Base-by-base conservation (phyloP, 1,140 invertebrate species). In the Drosophila erecta region DNA sequence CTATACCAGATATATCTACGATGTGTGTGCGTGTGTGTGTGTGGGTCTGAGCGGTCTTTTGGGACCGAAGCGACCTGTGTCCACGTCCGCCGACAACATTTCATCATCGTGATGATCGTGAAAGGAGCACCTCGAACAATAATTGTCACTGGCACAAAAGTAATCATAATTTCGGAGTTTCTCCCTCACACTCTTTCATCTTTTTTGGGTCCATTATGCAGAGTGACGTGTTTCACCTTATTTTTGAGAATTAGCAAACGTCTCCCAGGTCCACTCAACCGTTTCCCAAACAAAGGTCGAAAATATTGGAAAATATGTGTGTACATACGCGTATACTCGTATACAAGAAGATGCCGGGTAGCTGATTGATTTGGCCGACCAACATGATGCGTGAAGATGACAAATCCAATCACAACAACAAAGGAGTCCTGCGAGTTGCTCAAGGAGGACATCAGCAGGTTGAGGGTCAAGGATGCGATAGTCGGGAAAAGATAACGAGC, bases 61-160 rank as follows among this genome's bases (percentile, higher is more conserved):
- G 78, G 62, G 62, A 72, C 62, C 56, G 27, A 12, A 46, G 33
- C 56, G 84, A 87, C 84, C 85, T 89, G 84, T 87, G 84, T 89
- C 85, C 84, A 89, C 85, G 84, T 89, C 73, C 76, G 87, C 81
- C 64, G 84, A 89, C 85, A 89, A 89, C 84, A 89, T 89, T 89
- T 89, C 84, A 90, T 89, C 84, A 87, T 83, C 83, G 58, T 78
- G 61, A 78, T 76, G 62, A 62, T 67, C 59, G 44, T 64, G 67
- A 79, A 72, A 87, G 71, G 64, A 83, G 84, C 84, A 89, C 76
- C 84, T 74, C 56, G 62, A 89, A 89, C 84, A 89, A 89, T 89
- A 89, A 89, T 90, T 89, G 84, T 89, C 84, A 89, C 80, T 37
- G 33, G 11, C 33, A 51, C 46, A 43, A 5, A 43, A 62, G 55